Evolutionary conservation across 2,888 invertebrate species (phyloP).

Genomic region (Athalia rosae): DNA sequence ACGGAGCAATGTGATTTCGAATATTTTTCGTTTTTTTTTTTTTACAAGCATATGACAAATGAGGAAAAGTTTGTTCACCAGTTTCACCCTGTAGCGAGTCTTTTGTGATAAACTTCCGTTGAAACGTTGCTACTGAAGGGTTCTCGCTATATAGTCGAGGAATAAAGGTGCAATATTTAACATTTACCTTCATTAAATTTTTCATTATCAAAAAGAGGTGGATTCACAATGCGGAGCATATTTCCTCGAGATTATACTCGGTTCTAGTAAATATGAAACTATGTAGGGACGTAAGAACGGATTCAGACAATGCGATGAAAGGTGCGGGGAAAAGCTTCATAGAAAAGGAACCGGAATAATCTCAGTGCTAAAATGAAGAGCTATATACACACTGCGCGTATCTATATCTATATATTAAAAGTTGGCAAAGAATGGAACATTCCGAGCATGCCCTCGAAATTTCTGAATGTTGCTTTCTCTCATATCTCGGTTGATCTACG

Average conservation of each 20-base stretch:
- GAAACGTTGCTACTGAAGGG: not conserved
- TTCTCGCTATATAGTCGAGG: not conserved
- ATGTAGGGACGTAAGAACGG: too few species aligned
- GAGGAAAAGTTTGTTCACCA: not conserved
- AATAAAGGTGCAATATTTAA: conserved; percentile 1
- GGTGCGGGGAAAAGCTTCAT: too few species aligned
- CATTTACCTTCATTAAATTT: conserved; percentile 8
- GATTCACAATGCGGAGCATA: too few species aligned
- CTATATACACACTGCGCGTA: not conserved
- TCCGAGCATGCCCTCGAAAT: not conserved
- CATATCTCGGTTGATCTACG: not conserved
- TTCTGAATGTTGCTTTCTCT: not conserved
- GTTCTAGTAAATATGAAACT: too few species aligned
- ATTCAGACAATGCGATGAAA: too few species aligned
- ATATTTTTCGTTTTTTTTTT: too few species aligned
- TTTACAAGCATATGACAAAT: conserved; percentile 7
- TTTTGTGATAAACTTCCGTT: conserved; percentile 14
- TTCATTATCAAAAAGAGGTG: not conserved
- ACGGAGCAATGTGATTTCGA: too few species aligned
- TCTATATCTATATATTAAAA: not conserved
- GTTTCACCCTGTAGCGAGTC: conserved; percentile 4
- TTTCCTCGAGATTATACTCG: too few species aligned
- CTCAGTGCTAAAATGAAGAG: not conserved
- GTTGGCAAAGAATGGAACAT: not conserved
- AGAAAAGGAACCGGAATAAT: not conserved